Conservation (phyloP, 1,140 invertebrate genomes). For the Caenorhabditis briggsae region DNA sequence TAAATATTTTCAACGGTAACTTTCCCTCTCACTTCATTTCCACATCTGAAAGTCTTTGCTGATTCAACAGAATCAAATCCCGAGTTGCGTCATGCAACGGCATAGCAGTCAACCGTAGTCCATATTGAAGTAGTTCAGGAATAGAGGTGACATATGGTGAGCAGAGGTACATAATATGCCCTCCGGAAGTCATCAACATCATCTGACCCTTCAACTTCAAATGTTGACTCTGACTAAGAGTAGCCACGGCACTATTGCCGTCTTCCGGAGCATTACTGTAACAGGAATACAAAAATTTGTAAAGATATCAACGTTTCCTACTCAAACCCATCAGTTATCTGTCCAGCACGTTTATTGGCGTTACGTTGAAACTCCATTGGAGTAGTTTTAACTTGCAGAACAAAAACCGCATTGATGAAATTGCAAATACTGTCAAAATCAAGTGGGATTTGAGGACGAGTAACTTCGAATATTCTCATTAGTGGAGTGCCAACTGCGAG, state of each 20-base stretch:
- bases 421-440: conserved; percentile 77
- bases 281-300: background rate
- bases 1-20: background rate
- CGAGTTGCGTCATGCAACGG: conserved; percentile 95
- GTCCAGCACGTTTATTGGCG: conserved; percentile 52
- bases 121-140: conserved; percentile 79
- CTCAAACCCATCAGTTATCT: background rate
- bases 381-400: conserved; percentile 71
- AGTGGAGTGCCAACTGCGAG: conserved; percentile 72
- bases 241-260: background rate
- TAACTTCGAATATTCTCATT: conserved; percentile 75
- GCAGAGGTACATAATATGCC: conserved; percentile 75
- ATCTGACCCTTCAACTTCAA: conserved; percentile 72
- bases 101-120: conserved; percentile 92
- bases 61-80: conserved; percentile 94
- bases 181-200: conserved; percentile 71
- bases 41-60: conserved; percentile 97
- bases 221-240: conserved; percentile 59
- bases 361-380: conserved; percentile 68
- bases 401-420: conserved; percentile 77
- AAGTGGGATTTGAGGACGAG: conserved; percentile 74
- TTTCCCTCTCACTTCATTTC: conserved; percentile 87
- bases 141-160: conserved; percentile 77
- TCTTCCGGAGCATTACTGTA: background rate
- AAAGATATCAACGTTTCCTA: background rate